Evolutionary conservation across 2,113 vertebrate species (phyloP), one percentile per base, ranked within the genome.

Genomic region (Sinocyclocheilus anophthalmus): DNA sequence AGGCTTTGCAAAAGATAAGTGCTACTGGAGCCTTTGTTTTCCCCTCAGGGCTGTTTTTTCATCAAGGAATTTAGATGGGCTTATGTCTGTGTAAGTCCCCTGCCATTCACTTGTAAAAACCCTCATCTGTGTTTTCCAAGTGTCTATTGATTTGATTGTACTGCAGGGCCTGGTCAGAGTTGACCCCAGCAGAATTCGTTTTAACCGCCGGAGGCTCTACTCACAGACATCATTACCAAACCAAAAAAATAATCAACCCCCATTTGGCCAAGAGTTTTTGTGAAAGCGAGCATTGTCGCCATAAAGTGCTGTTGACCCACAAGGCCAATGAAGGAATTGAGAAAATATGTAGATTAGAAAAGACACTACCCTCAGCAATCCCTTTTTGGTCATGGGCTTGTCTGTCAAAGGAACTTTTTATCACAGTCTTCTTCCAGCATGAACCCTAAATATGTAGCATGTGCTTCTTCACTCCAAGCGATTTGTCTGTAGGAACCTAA

Each of bases 301-400:
- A 88, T 80, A 39, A 83, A 86, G 87, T 87, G 77, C 85, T 82
- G 85, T 86, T 88, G 88, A 91, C 86, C 91, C 85, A 87, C 14
- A 37, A 86, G 84, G 79, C 80, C 90, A 88, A 83, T 87, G 75
- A 26, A 53, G 57, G 86, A 72, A 85, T 76, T 77, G 55, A 65
- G 70, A 83, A 88, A 91, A 81, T 53, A 84, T 83, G 70, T 13
- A 86, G 70, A 86, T 88, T 80, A 72, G 26, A 82, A 87, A 85
- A 72, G 83, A 86, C 77, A 84, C 67, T 76, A 37, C 53, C 48
- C 76, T 77, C 87, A 50, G 39, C 14, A 89, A 85, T 85, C 87
- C 11, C n/a, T 61, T 72, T 84, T 76, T 81, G 59, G 20, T 76
- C 79, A 59, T 85, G 57, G 50, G 69, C 69, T 50, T 81, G 87